A percentile compares a stretch with the other conserved stretches of the same genome.
Evolutionary conservation across 2,888 invertebrate species (phyloP).

Genomic region (Leptinotarsa haldemani): DNA sequence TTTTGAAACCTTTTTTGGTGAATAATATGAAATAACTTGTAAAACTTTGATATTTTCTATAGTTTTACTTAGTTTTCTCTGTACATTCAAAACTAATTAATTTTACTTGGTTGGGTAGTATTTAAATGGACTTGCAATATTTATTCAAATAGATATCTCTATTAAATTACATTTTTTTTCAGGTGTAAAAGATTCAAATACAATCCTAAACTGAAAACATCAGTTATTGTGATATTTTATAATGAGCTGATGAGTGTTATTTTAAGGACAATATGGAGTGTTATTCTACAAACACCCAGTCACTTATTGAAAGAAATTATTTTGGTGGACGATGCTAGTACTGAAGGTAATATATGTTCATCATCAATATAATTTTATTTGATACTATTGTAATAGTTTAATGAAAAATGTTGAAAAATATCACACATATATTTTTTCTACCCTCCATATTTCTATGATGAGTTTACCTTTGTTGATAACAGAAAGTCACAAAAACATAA

Average conservation of each 20-base stretch:
- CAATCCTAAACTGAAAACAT: conserved; percentile 75
- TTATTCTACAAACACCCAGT: conserved; percentile 80
- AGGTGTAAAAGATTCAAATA: conserved; percentile 74
- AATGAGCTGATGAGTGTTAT: conserved; percentile 83
- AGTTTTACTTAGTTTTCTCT: too few relatives aligned
- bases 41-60: too few relatives aligned
- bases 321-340: conserved; percentile 94
- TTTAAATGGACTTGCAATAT: neutral
- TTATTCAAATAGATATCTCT: neutral
- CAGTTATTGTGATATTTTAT: conserved; percentile 80
- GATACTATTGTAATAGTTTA: too few relatives aligned
- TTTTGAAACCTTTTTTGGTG: too few relatives aligned
- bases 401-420: too few relatives aligned
- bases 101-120: too few relatives aligned
- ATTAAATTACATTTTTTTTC: conserved; percentile 44
- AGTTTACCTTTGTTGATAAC: too few relatives aligned
- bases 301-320: conserved; percentile 89
- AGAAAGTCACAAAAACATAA: too few relatives aligned
- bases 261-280: conserved; percentile 87
- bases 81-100: too few relatives aligned
- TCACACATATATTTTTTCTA: too few relatives aligned
- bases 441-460: too few relatives aligned
- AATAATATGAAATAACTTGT: too few relatives aligned
- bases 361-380: neutral
- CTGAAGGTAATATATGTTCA: conserved; percentile 68